Conservation (phyloP, 2,113 vertebrate species). For the Ploceus nigricollis region DNA sequence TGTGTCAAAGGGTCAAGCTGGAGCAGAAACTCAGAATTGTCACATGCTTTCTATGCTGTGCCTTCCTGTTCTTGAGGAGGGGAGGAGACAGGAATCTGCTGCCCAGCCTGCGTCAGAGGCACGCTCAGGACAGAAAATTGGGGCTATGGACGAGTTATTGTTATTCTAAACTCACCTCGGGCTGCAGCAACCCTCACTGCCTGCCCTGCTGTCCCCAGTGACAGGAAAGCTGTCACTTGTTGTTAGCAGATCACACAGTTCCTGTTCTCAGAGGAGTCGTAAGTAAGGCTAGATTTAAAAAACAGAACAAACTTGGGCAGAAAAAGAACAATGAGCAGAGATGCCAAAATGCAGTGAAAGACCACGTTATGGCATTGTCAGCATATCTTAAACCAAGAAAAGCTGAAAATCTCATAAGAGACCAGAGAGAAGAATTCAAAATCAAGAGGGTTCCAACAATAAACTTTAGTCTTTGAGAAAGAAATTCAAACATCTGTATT, state of each 20-base stretch:
- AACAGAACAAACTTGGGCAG: conserved; percentile 51
- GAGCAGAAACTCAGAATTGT: neutral
- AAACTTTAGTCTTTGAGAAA: neutral
- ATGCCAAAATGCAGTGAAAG: conserved; percentile 28
- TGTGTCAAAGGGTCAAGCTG: neutral
- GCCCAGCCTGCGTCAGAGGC: conserved; percentile 32
- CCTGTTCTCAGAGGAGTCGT: conserved; percentile 47
- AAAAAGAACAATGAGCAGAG: conserved; percentile 47
- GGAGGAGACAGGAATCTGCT: conserved; percentile 27
- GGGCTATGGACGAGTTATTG: neutral
- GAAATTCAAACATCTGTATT: neutral
- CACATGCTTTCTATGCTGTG: conserved; percentile 1
- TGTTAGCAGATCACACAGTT: conserved; percentile 39
- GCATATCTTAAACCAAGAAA: conserved; percentile 47
- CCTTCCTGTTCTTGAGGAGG: conserved; percentile 17
- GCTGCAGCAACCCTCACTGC: neutral
- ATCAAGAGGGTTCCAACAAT: conserved; percentile 4
- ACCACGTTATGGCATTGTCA: conserved; percentile 36
- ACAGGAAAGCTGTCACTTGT: conserved; percentile 63
- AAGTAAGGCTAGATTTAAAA: conserved; percentile 55
- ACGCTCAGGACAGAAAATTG: neutral
- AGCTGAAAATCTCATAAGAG: conserved; percentile 18
- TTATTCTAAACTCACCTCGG: conserved; percentile 33
- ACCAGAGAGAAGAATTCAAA: conserved; percentile 17
- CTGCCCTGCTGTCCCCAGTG: conserved; percentile 13